Evolutionary conservation across 2,113 vertebrate species (phyloP).

Genomic region (Ranitomeya imitator): DNA sequence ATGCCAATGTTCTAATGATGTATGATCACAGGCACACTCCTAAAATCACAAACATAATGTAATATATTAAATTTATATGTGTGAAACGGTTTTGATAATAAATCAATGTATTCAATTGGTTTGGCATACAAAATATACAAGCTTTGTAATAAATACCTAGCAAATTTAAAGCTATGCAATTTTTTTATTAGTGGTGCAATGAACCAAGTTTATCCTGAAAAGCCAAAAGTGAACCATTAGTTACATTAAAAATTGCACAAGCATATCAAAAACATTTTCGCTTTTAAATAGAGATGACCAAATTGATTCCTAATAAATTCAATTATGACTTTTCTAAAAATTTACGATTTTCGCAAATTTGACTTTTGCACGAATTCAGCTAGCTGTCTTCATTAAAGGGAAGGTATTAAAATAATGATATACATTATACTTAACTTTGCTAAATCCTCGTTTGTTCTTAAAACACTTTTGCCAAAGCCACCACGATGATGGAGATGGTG

Average conservation of each 20-base stretch:
- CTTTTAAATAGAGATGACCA: background rate
- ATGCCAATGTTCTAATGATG: constrained; percentile 27
- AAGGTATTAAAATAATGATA: too few species aligned
- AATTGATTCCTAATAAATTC: too few species aligned
- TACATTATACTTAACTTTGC: too few species aligned
- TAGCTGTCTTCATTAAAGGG: too few species aligned
- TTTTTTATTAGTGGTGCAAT: background rate
- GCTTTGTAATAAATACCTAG: background rate
- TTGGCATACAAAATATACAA: background rate
- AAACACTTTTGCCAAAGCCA: too few species aligned
- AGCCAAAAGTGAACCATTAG: background rate
- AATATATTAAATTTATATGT: background rate
- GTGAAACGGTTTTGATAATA: background rate
- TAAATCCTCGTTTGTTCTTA: too few species aligned
- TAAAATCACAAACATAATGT: background rate
- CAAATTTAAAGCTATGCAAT: background rate
- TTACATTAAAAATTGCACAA: background rate
- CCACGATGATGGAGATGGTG: too few species aligned
- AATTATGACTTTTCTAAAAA: too few species aligned
- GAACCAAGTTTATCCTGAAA: background rate
- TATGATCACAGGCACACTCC: constrained; percentile 10
- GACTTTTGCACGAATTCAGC: too few species aligned
- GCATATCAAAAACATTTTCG: background rate
- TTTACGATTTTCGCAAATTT: too few species aligned
- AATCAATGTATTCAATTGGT: background rate